phyloP scores from a whole-genome alignment of 92 coral and sea anemone genomes.

The Heliopora coerulea region DNA sequence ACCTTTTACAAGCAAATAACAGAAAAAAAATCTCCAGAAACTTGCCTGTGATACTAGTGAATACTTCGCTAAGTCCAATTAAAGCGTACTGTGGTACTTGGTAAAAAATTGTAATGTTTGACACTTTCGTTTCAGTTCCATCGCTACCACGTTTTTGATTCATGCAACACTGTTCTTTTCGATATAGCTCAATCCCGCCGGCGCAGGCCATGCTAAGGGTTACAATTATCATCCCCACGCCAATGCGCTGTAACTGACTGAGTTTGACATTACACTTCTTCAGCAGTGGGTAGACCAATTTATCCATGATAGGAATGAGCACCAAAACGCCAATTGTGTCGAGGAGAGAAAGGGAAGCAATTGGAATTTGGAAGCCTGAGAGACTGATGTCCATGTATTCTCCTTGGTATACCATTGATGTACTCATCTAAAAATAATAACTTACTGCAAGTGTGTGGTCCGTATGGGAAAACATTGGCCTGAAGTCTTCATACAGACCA shows the following conservation, averaged over 20 bases:
- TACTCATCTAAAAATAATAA: slow-evolving; percentile 74
- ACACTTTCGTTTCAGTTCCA: slow-evolving; percentile 30
- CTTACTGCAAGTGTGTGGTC: too few species aligned
- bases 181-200: slow-evolving; percentile 63
- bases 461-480: too few species aligned
- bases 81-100: slow-evolving; percentile 88
- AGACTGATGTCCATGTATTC: slow-evolving; percentile 69
- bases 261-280: slow-evolving; percentile 54
- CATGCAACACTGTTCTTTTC: slow-evolving; percentile 32
- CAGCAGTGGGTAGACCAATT: slow-evolving; percentile 73
- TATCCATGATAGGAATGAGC: slow-evolving; percentile 81
- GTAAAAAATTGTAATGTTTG: slow-evolving; percentile 68
- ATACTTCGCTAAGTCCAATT: slow-evolving; percentile 84
- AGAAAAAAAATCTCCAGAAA: too few species aligned
- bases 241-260: slow-evolving; percentile 81
- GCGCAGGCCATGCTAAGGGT: slow-evolving; percentile 75
- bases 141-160: background rate
- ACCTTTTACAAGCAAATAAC: too few species aligned
- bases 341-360: slow-evolving; percentile 64
- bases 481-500: too few species aligned
- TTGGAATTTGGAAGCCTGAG: slow-evolving; percentile 50
- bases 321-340: slow-evolving; percentile 57
- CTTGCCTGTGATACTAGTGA: slow-evolving; percentile 78
- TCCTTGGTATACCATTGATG: slow-evolving; percentile 79
- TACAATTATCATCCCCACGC: slow-evolving; percentile 83